phyloP scores from a whole-genome alignment of 2,888 invertebrate species.

The Parochlus steinenii region DNA sequence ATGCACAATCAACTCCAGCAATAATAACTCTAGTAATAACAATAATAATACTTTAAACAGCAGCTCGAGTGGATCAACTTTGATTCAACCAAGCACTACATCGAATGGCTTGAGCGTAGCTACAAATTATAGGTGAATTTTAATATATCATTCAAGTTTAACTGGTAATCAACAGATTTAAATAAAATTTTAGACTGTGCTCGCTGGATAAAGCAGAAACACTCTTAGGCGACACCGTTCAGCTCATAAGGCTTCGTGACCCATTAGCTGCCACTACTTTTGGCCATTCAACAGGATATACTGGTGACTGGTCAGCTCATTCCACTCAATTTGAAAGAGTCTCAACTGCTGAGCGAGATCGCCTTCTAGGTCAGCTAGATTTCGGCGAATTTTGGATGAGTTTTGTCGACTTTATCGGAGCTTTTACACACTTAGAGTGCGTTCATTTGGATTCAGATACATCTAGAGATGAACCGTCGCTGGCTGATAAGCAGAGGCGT shows the following conservation, averaged over 20 bases:
- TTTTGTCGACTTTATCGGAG: slow-evolving; percentile 63
- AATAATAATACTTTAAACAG: slow-evolving; percentile 22
- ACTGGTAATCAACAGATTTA: neutral
- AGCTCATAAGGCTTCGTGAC: slow-evolving; percentile 52
- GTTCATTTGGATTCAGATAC: slow-evolving; percentile 79
- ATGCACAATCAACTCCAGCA: slow-evolving; percentile 32
- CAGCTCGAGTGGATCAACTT: no score
- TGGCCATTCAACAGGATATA: slow-evolving; percentile 44
- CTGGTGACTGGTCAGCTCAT: slow-evolving; percentile 51
- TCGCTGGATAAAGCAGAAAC: slow-evolving; percentile 42
- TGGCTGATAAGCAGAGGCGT: slow-evolving; percentile 52
- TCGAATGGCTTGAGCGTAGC: slow-evolving; percentile 52
- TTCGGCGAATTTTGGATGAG: slow-evolving; percentile 71
- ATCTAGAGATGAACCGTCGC: slow-evolving; percentile 64
- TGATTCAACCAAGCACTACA: slow-evolving; percentile 42
- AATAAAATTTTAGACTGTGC: slow-evolving; percentile 6
- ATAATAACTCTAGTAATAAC: slow-evolving; percentile 2
- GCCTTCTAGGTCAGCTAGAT: slow-evolving; percentile 45
- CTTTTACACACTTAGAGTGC: slow-evolving; percentile 67
- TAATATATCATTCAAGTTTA: neutral
- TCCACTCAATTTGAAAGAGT: slow-evolving; percentile 63
- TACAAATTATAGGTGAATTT: slow-evolving; percentile 49
- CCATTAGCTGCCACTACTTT: slow-evolving; percentile 39
- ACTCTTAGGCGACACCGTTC: slow-evolving; percentile 49
- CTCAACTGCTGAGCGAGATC: slow-evolving; percentile 52